A percentile compares a stretch with the other conserved stretches of the same genome.
Conservation (phyloP, 2,797 vertebrate species). For the Cirrhinus mrigala region DNA sequence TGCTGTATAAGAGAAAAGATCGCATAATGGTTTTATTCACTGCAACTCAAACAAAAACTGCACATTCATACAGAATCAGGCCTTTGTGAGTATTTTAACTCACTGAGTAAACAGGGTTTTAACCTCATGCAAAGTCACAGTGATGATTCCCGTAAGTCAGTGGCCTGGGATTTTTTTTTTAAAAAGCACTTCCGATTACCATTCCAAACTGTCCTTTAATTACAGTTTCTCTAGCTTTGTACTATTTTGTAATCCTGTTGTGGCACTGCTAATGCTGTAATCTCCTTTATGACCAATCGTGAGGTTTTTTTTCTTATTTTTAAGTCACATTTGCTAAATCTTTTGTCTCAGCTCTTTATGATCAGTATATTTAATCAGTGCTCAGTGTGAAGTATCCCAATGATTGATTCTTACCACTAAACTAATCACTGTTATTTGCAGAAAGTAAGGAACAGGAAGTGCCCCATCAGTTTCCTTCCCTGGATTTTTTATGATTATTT, state of each 20-base stretch:
- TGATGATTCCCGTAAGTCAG: background rate
- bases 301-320: background rate
- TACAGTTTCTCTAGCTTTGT: too few species aligned
- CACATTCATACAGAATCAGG: background rate
- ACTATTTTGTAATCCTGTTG: too few species aligned
- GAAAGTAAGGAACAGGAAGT: background rate
- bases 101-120: background rate
- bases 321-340: background rate
- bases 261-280: background rate
- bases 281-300: background rate
- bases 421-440: conserved; percentile 17
- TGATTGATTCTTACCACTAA: background rate
- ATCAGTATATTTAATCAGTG: background rate
- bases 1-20: background rate
- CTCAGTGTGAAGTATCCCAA: too few species aligned
- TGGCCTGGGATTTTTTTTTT: conserved; percentile 1
- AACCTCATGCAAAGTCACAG: background rate
- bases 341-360: background rate
- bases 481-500: background rate
- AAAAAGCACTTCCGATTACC: background rate
- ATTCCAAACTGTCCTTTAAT: too few species aligned
- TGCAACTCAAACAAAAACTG: background rate
- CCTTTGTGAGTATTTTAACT: background rate
- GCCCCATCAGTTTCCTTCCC: background rate
- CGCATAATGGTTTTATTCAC: background rate